phyloP scores from a whole-genome alignment of 1,140 invertebrate genomes.

The Saccostrea cuccullata region DNA sequence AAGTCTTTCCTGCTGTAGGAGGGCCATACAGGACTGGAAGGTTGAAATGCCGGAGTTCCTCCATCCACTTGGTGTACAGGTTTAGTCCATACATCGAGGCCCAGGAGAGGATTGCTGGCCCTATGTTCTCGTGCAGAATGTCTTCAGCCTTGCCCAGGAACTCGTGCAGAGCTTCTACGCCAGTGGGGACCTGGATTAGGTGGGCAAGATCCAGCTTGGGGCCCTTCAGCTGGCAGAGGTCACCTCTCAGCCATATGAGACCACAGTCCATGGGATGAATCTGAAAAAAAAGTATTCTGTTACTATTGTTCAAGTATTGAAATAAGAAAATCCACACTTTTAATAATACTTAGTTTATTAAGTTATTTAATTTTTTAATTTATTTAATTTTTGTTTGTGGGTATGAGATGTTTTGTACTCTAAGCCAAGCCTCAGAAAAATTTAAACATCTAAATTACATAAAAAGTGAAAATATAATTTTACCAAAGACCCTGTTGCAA shows the following conservation, averaged over 20 bases:
- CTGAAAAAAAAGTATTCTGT: constrained; percentile 1
- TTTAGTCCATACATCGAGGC: neutral
- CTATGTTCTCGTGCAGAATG: constrained; percentile 7
- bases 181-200: neutral
- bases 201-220: constrained; percentile 7
- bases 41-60: neutral
- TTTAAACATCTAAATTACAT: too few relatives aligned
- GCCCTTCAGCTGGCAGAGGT: neutral
- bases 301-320: too few relatives aligned
- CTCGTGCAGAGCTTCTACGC: neutral
- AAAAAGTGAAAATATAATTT: too few relatives aligned
- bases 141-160: neutral
- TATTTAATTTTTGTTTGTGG: too few relatives aligned
- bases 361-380: too few relatives aligned
- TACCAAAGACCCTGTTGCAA: constrained; percentile 3
- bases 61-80: neutral
- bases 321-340: too few relatives aligned
- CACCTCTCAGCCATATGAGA: neutral
- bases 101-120: constrained; percentile 35
- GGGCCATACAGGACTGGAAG: constrained; percentile 29
- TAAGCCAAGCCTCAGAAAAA: too few relatives aligned
- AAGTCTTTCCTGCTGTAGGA: constrained; percentile 21
- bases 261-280: constrained; percentile 17
- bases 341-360: too few relatives aligned
- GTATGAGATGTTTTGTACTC: too few relatives aligned